Evolutionary conservation across 1,140 invertebrate genomes (phyloP).

Genomic region (Oryctes rhinoceros): DNA sequence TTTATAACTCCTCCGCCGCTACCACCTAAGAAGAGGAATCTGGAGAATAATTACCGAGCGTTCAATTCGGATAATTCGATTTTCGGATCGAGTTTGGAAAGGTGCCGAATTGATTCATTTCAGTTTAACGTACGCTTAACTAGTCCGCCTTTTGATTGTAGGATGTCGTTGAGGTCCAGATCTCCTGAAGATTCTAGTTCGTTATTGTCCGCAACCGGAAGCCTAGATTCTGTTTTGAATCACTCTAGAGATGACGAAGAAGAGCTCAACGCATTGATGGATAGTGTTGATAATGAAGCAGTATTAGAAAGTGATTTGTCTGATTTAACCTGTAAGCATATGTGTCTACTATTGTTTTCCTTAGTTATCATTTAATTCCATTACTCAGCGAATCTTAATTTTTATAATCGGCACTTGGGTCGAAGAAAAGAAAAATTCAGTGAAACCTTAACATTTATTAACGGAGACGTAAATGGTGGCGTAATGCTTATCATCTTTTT

Average conservation of each 20-base stretch:
- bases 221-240: slow-evolving; percentile 84
- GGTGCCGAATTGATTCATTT: slow-evolving; percentile 51
- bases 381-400: background rate
- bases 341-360: too few relatives aligned
- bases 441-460: too few relatives aligned
- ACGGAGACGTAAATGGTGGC: too few relatives aligned
- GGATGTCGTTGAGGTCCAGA: slow-evolving; percentile 69
- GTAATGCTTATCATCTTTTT: slow-evolving; percentile 15
- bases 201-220: slow-evolving; percentile 77
- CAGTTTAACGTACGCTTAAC: too few relatives aligned
- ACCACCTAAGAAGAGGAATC: slow-evolving; percentile 75
- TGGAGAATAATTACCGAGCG: slow-evolving; percentile 59
- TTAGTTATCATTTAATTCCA: too few relatives aligned
- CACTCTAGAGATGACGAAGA: slow-evolving; percentile 78
- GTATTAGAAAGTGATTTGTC: slow-evolving; percentile 57
- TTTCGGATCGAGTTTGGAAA: slow-evolving; percentile 67
- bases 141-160: slow-evolving; percentile 47
- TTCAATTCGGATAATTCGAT: slow-evolving; percentile 63
- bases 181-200: slow-evolving; percentile 75
- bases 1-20: slow-evolving; percentile 71
- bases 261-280: slow-evolving; percentile 71
- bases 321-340: slow-evolving; percentile 50
- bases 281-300: slow-evolving; percentile 60
- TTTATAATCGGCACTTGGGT: too few relatives aligned
- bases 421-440: too few relatives aligned